phyloP scores from a whole-genome alignment of 35 echinoderm and acorn worm genomes.

The Antedon bifida region DNA sequence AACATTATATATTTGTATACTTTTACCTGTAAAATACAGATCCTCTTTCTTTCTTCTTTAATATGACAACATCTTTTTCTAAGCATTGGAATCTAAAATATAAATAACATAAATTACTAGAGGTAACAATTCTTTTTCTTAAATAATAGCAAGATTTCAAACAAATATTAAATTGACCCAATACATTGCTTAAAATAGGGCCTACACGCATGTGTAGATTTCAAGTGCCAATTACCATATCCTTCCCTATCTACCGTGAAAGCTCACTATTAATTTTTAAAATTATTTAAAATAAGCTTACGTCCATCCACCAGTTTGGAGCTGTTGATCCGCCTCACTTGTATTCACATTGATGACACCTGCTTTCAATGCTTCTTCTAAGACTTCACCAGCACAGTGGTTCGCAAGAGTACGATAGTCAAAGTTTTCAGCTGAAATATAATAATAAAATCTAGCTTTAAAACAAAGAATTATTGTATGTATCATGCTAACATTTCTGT shows the following conservation, averaged over 20 bases:
- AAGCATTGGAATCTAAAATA: conserved; percentile 60
- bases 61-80: conserved; percentile 77
- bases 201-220: too few species aligned
- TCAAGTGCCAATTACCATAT: too few species aligned
- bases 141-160: too few species aligned
- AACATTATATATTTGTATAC: too few species aligned
- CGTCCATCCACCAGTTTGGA: conserved; percentile 44
- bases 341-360: conserved; percentile 36
- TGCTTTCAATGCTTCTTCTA: conserved; percentile 32
- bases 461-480: too few species aligned
- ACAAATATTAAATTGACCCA: too few species aligned
- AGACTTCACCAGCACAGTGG: conserved; percentile 12
- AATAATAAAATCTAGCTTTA: background rate
- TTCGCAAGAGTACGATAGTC: conserved; percentile 29
- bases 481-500: too few species aligned
- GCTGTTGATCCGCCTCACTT: conserved; percentile 35
- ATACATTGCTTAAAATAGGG: too few species aligned
- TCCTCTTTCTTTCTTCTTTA: conserved; percentile 53
- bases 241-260: too few species aligned
- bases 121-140: too few species aligned
- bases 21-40: conserved; percentile 32
- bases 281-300: too few species aligned
- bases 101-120: background rate
- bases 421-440: background rate
- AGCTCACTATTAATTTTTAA: too few species aligned